A percentile compares a stretch with the other conserved stretches of the same genome.
Evolutionary conservation across 2,888 invertebrate species (phyloP).

Genomic region (Slavum lentiscoides): DNA sequence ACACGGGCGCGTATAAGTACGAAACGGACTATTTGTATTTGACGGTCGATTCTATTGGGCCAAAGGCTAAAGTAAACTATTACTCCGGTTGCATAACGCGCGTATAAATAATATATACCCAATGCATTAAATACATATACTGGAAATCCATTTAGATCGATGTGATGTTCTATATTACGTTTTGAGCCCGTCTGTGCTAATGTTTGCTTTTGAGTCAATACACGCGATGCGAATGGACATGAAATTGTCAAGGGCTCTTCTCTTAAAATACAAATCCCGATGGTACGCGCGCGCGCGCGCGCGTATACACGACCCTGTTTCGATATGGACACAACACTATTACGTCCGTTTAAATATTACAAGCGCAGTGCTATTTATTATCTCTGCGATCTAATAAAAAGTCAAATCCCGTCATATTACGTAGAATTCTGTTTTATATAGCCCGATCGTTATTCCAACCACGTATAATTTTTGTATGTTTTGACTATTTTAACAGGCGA

Average conservation of each 20-base stretch:
- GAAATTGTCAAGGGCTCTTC: constrained; percentile 7
- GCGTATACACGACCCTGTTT: not conserved
- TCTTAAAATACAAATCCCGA: constrained; percentile 12
- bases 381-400: not conserved
- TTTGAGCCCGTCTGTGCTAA: not conserved
- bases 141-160: constrained; percentile 35
- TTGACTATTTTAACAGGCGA: constrained; percentile 57
- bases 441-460: too few relatives aligned
- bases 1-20: constrained; percentile 19
- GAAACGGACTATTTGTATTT: constrained; percentile 46
- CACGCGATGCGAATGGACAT: constrained; percentile 5
- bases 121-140: constrained; percentile 39
- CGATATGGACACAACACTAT: not conserved
- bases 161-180: constrained; percentile 18
- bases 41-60: constrained; percentile 30
- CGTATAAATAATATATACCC: constrained; percentile 24
- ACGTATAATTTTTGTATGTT: not conserved
- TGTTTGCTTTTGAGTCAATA: constrained; percentile 47
- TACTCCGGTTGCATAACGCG: constrained; percentile 5
- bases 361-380: not conserved
- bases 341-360: not conserved
- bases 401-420: not conserved
- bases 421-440: too few relatives aligned
- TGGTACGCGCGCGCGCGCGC: not conserved
- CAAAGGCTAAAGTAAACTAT: constrained; percentile 40